Evolutionary conservation across 1,140 invertebrate species (phyloP).

Genomic region (Leptinotarsa lineolata): DNA sequence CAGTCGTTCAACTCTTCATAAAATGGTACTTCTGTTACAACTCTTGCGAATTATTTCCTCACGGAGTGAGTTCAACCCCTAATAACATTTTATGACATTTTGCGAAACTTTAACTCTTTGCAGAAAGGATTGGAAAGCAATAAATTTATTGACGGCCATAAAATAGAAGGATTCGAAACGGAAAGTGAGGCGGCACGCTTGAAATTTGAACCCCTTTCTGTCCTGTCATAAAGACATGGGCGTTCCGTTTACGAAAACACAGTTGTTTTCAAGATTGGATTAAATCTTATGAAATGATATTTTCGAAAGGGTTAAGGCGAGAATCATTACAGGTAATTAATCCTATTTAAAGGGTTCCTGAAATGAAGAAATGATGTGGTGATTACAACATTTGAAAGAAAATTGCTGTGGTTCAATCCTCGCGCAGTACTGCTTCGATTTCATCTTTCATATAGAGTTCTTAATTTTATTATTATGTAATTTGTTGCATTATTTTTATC

Average conservation of each 20-base stretch:
- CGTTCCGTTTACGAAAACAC: not conserved
- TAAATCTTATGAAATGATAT: not conserved
- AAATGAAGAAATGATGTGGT: no score
- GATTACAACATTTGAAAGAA: no score
- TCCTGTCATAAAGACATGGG: not conserved
- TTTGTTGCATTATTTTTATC: no score
- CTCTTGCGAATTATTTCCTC: not conserved
- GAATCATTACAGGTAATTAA: not conserved
- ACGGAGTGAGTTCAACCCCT: not conserved
- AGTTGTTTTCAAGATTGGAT: not conserved
- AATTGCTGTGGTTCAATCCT: no score
- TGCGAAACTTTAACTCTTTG: conserved; percentile 8
- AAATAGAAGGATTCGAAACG: not conserved
- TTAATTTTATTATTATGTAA: no score
- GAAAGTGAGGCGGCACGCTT: conserved; percentile 4
- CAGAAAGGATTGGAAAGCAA: not conserved
- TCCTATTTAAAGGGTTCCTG: no score
- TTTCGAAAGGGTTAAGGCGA: not conserved
- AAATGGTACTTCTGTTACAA: no score
- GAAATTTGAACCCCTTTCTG: not conserved
- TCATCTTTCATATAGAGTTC: no score
- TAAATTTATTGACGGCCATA: not conserved
- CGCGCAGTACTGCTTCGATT: no score
- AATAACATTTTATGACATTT: conserved; percentile 1
- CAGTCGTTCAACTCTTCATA: no score